A percentile compares a stretch with the other conserved stretches of the same genome.
Conservation (phyloP, 2,797 vertebrate genomes). For the Acridotheres tristis region DNA sequence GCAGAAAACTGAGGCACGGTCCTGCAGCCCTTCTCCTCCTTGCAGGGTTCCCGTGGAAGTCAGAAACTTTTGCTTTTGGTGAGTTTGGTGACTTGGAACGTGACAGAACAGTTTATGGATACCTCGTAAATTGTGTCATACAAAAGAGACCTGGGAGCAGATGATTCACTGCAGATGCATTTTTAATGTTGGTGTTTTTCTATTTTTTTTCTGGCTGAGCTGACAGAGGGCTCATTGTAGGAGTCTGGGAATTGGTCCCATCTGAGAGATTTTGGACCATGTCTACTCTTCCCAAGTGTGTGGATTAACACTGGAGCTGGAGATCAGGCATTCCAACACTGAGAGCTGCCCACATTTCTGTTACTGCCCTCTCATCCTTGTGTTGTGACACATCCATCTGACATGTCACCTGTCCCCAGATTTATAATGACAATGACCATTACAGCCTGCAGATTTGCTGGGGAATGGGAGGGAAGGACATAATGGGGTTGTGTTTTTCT, state of each 20-base stretch:
- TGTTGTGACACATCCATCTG: neutral
- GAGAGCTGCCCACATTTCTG: neutral
- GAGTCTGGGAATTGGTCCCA: neutral
- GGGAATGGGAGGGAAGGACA: neutral
- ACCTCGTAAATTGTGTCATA: neutral
- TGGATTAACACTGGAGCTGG: neutral
- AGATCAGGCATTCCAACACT: neutral
- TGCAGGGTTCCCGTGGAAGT: neutral
- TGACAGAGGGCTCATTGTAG: neutral
- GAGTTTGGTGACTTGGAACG: neutral
- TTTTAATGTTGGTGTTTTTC: neutral
- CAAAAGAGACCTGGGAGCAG: neutral
- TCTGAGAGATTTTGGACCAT: neutral
- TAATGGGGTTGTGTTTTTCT: neutral
- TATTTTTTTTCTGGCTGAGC: neutral
- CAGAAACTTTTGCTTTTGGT: neutral
- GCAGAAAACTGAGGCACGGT: neutral
- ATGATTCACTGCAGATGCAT: neutral
- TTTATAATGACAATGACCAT: neutral
- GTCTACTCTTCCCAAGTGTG: neutral
- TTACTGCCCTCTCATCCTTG: neutral
- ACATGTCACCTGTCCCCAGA: neutral
- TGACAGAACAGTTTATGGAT: neutral
- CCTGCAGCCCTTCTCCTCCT: neutral
- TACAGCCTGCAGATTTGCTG: neutral